Conservation (phyloP, 2,113 vertebrate genomes). For the Apaloderma vittatum region DNA sequence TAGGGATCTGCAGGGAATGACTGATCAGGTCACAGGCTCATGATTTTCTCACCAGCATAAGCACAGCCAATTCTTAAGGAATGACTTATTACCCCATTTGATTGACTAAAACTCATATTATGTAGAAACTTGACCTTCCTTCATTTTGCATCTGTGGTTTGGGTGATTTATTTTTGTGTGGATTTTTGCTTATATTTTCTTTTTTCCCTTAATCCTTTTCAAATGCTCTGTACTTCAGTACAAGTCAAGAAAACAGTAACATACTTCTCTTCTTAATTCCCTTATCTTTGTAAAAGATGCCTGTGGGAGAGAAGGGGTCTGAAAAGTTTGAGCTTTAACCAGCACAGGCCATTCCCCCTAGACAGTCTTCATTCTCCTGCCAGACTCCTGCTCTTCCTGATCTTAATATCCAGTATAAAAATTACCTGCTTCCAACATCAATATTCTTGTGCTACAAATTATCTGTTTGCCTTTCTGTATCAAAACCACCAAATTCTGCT, state of each 20-base stretch:
- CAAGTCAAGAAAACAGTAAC: background rate
- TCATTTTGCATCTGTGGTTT: background rate
- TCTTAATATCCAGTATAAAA: background rate
- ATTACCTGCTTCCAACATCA: background rate
- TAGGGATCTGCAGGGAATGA: slow-evolving; percentile 31
- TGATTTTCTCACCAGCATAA: background rate
- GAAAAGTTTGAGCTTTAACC: background rate
- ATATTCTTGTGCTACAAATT: background rate
- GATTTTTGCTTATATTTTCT: background rate
- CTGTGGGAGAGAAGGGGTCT: background rate
- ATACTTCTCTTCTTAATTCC: background rate
- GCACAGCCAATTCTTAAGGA: background rate
- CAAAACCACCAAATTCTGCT: background rate
- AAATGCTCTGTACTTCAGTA: background rate
- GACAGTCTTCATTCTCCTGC: background rate
- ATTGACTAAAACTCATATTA: background rate
- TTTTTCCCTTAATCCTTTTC: background rate
- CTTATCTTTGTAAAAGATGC: background rate
- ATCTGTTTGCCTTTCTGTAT: background rate
- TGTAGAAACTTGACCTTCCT: background rate
- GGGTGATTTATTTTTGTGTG: background rate
- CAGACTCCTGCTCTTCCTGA: background rate
- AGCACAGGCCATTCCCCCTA: background rate
- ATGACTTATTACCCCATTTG: background rate
- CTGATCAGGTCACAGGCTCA: background rate